Conservation (phyloP, 2,797 vertebrate genomes). For the Aplochiton taeniatus region DNA sequence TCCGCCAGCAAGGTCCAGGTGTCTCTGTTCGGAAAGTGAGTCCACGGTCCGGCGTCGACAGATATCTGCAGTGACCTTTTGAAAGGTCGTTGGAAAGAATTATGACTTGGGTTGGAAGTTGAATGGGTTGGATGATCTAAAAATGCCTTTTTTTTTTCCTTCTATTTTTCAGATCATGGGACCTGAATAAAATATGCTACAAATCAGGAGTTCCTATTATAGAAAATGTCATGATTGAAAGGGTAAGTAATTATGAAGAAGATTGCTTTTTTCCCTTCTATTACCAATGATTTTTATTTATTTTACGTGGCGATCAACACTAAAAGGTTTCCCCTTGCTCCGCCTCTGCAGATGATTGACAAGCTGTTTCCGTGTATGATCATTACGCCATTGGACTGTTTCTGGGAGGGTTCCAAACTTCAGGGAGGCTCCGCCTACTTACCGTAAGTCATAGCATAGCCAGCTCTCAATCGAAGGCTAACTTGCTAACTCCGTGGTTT, state of each 20-base stretch:
- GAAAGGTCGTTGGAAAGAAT: too few species aligned
- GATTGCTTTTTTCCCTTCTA: too few species aligned
- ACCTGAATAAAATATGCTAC: constrained; percentile 99
- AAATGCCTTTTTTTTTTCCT: too few species aligned
- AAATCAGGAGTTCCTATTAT: constrained; percentile 97
- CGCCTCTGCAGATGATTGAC: constrained; percentile 89
- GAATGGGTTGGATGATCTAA: too few species aligned
- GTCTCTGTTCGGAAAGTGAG: constrained; percentile 98
- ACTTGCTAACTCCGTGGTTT: too few species aligned
- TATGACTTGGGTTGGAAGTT: too few species aligned
- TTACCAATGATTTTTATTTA: too few species aligned
- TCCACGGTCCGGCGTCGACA: constrained; percentile 21
- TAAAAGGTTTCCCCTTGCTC: too few species aligned
- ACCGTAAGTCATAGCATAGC: constrained; percentile 83
- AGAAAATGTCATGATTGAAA: constrained; percentile 97
- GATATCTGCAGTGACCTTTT: too few species aligned
- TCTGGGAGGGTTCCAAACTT: constrained; percentile 98
- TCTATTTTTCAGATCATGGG: constrained; percentile 86
- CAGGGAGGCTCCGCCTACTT: constrained; percentile 97
- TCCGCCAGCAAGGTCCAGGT: constrained; percentile 97
- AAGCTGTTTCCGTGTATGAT: constrained; percentile 99
- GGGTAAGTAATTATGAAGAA: constrained; percentile 67
- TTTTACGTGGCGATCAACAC: too few species aligned
- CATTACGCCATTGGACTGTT: constrained; percentile 96
- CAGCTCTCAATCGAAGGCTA: neutral